phyloP scores from a whole-genome alignment of 2,797 vertebrate species.

The Cyclura pinguis region DNA sequence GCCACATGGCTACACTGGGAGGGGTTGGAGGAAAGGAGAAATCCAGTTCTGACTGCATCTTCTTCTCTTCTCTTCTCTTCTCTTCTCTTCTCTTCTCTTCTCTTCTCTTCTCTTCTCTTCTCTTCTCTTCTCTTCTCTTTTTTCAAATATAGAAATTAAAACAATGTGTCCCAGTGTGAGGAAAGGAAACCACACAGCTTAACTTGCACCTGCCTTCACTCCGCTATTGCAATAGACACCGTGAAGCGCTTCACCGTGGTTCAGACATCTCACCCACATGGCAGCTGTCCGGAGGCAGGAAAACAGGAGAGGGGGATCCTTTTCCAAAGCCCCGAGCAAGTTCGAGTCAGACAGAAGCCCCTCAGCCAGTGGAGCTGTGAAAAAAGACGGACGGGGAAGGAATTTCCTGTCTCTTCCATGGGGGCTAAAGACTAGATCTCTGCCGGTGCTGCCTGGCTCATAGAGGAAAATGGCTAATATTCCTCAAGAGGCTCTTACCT shows the following conservation, averaged over 20 bases:
- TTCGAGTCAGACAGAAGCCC: conserved; percentile 80
- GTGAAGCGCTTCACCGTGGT: conserved; percentile 71
- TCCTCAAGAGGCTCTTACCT: conserved; percentile 27
- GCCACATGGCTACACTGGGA: too few species aligned
- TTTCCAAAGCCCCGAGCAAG: conserved; percentile 73
- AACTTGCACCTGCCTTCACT: conserved; percentile 48
- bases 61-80: neutral
- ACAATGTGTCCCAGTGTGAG: conserved; percentile 76
- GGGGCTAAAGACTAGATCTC: neutral
- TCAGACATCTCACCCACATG: conserved; percentile 80
- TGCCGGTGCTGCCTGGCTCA: fast-evolving
- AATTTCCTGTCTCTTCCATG: conserved; percentile 81
- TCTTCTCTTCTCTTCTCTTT: neutral
- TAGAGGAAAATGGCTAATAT: neutral
- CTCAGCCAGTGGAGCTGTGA: conserved; percentile 62
- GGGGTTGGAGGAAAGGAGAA: too few species aligned
- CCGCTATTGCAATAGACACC: conserved; percentile 30
- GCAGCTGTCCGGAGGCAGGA: neutral
- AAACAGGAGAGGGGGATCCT: conserved; percentile 58
- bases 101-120: neutral
- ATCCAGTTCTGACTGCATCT: neutral
- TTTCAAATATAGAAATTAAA: conserved; percentile 76
- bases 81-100: neutral
- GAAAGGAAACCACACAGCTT: conserved; percentile 62
- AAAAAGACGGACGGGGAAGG: conserved; percentile 61